These are phyloP conservation scores for Galemys pyrenaicus DNA, from an alignment of 2,113 vertebrate genomes.

Conservation along the genomic window DNA sequence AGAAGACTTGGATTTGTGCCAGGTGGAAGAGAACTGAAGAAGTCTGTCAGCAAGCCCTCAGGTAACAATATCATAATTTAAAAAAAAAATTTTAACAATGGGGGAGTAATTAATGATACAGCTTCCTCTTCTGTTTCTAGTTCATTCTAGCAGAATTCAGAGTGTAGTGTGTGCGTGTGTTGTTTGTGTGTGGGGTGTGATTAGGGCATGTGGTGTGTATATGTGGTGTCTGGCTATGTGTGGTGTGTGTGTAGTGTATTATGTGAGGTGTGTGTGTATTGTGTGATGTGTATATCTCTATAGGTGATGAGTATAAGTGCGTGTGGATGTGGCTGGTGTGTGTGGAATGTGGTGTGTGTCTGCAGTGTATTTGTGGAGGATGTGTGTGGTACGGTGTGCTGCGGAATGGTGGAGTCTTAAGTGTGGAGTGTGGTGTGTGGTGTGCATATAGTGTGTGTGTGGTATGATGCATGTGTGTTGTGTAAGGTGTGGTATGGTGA, in stretches of 20 bases:
- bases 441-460: background rate
- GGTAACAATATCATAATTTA: conserved; percentile 87
- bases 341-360: background rate
- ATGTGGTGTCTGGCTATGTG: background rate
- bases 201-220: background rate
- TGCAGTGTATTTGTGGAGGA: no score
- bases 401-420: background rate
- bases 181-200: background rate
- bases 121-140: conserved; percentile 68
- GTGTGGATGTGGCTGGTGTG: background rate
- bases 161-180: background rate
- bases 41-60: conserved; percentile 87
- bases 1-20: conserved; percentile 79
- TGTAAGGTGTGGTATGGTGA: no score
- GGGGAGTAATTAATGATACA: conserved; percentile 82
- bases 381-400: background rate
- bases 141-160: conserved; percentile 70
- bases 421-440: background rate
- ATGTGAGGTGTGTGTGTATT: background rate
- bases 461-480: no score
- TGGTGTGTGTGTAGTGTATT: background rate
- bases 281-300: background rate
- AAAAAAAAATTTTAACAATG: conserved; percentile 83
- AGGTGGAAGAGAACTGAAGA: conserved; percentile 80
- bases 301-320: background rate